Percentiles rank a stretch among this genome's conserved stretches.
phyloP scores from a whole-genome alignment of 2,888 invertebrate genomes.

The Ferrisia virgata region DNA sequence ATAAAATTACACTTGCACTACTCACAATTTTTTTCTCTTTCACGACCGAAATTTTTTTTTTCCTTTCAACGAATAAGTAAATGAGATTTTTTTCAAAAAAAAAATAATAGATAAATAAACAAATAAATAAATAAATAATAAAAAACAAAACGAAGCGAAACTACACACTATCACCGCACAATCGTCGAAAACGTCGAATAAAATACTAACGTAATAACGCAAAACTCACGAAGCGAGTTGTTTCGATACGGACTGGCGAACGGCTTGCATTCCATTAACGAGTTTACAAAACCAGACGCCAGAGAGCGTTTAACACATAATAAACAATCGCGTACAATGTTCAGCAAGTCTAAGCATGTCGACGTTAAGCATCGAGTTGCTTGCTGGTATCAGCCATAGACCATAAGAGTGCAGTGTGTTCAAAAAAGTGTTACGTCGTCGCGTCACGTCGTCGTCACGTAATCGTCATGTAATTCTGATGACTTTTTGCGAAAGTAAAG shows the following conservation, averaged over 20 bases:
- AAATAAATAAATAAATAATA: no score
- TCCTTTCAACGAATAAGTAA: not conserved
- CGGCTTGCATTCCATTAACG: conserved; percentile 27
- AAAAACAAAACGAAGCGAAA: not conserved
- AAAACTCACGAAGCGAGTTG: conserved; percentile 14
- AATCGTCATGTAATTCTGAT: not conserved
- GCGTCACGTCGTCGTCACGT: no score
- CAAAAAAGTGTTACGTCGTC: not conserved
- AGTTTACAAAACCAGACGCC: not conserved
- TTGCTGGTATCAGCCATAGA: not conserved
- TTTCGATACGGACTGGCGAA: conserved; percentile 31
- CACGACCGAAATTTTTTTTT: not conserved
- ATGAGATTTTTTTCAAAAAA: not conserved
- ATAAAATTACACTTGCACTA: not conserved
- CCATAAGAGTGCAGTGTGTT: not conserved
- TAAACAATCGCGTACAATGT: conserved; percentile 31
- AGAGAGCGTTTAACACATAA: not conserved
- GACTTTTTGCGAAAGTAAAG: no score
- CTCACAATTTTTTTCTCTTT: not conserved
- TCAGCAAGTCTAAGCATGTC: conserved; percentile 22
- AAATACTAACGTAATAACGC: conserved; percentile 30
- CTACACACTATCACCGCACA: conserved; percentile 13
- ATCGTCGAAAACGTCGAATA: conserved; percentile 29
- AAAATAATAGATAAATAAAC: no score
- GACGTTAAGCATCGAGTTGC: not conserved